Evolutionary conservation across 1,140 invertebrate genomes (phyloP).

Genomic region (Stegodyphus mimosarum): DNA sequence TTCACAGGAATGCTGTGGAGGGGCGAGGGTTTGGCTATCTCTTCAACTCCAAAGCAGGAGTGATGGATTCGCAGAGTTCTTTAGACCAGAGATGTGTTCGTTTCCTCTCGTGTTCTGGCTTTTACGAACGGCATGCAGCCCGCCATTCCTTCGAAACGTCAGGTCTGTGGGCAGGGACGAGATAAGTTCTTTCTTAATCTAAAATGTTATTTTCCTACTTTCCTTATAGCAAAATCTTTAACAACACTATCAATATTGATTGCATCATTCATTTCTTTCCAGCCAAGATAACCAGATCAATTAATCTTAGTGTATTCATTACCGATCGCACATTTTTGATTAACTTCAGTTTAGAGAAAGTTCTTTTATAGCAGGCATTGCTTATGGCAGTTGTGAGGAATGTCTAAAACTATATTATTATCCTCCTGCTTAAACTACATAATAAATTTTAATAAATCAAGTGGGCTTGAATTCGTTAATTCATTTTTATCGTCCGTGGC

Average conservation of each 20-base stretch:
- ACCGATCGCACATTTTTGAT: conserved; percentile 20
- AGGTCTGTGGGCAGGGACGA: no score
- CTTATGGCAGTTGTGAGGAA: conserved; percentile 64
- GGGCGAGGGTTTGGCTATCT: no score
- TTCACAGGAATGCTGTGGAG: no score
- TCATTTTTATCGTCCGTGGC: neutral
- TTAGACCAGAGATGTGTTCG: neutral
- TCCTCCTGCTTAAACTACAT: neutral
- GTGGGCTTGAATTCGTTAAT: neutral
- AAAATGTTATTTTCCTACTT: neutral
- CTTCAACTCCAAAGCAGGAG: no score
- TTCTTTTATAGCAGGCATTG: conserved; percentile 64
- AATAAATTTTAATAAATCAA: conserved; percentile 5
- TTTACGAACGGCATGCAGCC: no score
- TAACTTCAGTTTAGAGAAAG: conserved; percentile 66
- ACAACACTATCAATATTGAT: neutral
- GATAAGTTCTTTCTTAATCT: neutral
- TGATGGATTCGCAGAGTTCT: neutral
- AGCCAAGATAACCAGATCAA: conserved; percentile 56
- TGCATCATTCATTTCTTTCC: neutral
- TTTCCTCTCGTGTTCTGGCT: neutral
- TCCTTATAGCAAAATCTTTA: neutral
- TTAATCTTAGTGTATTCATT: conserved; percentile 64
- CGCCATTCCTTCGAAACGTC: no score
- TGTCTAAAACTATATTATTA: conserved; percentile 54